These are phyloP conservation scores for Nautilus pompilius DNA, from an alignment of 1,140 invertebrate species.

Conservation along the genomic window DNA sequence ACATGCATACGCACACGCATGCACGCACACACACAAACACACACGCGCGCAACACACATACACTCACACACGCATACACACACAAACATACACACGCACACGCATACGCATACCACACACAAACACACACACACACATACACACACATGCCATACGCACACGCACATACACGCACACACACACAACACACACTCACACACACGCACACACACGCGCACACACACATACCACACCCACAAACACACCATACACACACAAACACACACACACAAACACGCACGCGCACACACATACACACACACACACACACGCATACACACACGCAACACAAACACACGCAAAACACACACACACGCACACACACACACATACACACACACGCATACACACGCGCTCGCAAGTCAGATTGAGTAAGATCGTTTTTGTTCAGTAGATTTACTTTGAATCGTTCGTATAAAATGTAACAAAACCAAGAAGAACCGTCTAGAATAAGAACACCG, in stretches of 20 bases:
- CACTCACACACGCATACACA: neutral
- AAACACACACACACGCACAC: neutral
- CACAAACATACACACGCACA: conserved; percentile 4
- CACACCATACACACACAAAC: neutral
- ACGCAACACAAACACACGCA: neutral
- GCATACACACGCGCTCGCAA: no score
- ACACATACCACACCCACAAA: neutral
- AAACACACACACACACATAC: neutral
- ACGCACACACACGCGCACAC: conserved; percentile 2
- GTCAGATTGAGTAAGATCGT: no score
- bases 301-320: conserved; percentile 5
- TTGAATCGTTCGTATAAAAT: no score
- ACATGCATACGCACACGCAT: neutral
- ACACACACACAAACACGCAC: neutral
- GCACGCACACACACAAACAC: neutral
- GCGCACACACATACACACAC: neutral
- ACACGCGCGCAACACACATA: neutral
- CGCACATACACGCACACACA: neutral
- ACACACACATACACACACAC: neutral
- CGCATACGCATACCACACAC: neutral
- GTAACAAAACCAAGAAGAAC: no score
- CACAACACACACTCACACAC: neutral
- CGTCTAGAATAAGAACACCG: no score
- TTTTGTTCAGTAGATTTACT: no score
- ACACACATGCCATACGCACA: neutral